Base-by-base conservation (phyloP, 2,113 vertebrate genomes). In the Clarias macrocephalus region DNA sequence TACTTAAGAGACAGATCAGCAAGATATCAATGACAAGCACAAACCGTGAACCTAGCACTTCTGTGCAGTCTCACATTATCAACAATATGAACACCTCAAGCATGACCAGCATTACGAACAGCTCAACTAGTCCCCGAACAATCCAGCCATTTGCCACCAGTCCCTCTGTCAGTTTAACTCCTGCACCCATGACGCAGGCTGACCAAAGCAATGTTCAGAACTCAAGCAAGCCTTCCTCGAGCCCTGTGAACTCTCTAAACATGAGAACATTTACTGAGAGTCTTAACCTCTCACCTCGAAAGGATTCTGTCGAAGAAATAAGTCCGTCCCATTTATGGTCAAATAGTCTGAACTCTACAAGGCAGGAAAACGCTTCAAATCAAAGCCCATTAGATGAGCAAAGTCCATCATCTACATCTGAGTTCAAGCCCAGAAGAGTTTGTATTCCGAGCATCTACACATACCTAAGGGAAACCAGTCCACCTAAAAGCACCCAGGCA, bases 391-490 rank as follows among this genome's bases (percentile, higher is more conserved):
- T 77, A 30, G 85, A 84, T 79, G 65, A 82, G 86, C 30, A 63
- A 7, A 89, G 85, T 25, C 77, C 90, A 52, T 37, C 79, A 23
- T 90, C 92, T 21, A 83, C 89, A 13, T 84, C 92, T 75, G 83
- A 85, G 12, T 75, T 85, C 18, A 92, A 87, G 23, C 76, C 87
- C 1, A 88, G 72, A 76, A 87, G 77, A 15, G 21, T 84, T 19
- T 87, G 62, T 82, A 59, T 85, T 28, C 90, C 92, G 9, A 91
- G 92, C 30, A 91, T 93, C 83, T 94, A 94, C 80, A 90, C 90
- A 19, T 93, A 92, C 87, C 88, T 93, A 56, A 90, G 92, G 86
- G 88, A 91, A 54, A 84, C 86, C 37, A 92, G 87, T 88, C 82
- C 90, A 59, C 37, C 88, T 16, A 42, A 86, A 16, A 63, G 28